Percentiles rank a stretch among this genome's conserved stretches.
phyloP scores from a whole-genome alignment of 1,140 invertebrate species.

The Drosophila mayri region DNA sequence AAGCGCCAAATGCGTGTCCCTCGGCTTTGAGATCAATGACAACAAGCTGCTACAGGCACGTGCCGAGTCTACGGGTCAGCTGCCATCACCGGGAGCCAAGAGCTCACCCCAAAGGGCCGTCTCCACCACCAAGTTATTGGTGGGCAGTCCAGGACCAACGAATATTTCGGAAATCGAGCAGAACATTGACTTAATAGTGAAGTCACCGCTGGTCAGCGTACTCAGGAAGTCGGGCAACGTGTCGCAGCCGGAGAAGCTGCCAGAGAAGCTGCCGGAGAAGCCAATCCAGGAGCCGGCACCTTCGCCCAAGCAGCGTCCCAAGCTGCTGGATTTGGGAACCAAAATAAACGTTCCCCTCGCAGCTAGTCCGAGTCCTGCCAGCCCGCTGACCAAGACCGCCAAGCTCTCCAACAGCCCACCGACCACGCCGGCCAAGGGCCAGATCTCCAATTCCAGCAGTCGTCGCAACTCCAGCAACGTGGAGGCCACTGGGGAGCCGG shows the following conservation, averaged over 20 bases:
- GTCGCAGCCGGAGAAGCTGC: constrained; percentile 19
- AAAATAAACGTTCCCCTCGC: constrained; percentile 10
- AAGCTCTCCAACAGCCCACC: constrained; percentile 55
- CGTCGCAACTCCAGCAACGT: constrained; percentile 50
- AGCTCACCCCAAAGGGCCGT: constrained; percentile 46
- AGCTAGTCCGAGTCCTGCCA: constrained; percentile 37
- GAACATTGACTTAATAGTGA: constrained; percentile 80
- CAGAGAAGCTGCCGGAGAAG: constrained; percentile 18
- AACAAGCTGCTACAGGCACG: constrained; percentile 69
- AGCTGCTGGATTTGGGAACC: constrained; percentile 57
- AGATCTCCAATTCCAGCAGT: constrained; percentile 23
- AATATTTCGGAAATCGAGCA: constrained; percentile 79
- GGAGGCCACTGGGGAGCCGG: constrained; percentile 85
- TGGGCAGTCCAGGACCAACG: constrained; percentile 29
- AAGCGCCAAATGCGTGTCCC: constrained; percentile 55
- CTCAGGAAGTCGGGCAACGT: constrained; percentile 62
- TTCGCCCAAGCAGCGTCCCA: constrained; percentile 54
- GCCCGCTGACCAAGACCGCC: constrained; percentile 54
- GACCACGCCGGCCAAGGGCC: constrained; percentile 39
- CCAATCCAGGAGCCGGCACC: constrained; percentile 8
- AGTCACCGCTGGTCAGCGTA: constrained; percentile 77
- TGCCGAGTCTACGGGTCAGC: constrained; percentile 60
- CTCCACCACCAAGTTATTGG: constrained; percentile 39
- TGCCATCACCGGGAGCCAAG: constrained; percentile 23
- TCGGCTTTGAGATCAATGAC: constrained; percentile 80